Evolutionary conservation across 2,888 invertebrate species (phyloP), one percentile per base, ranked within the genome.

Genomic region (Eremobia ochroleuca): DNA sequence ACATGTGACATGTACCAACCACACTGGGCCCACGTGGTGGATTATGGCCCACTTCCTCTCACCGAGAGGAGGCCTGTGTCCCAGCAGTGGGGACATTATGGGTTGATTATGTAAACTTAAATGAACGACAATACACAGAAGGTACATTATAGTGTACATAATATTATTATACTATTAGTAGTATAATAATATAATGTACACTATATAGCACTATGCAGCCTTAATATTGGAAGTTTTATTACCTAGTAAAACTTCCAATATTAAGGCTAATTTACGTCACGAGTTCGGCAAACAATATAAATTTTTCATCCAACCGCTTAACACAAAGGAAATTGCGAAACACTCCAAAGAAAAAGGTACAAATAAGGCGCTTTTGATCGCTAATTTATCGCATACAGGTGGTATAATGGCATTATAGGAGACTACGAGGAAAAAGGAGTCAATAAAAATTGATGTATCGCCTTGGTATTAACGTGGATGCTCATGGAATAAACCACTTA

Each of bases 271-370:
- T 89, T 88, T 83, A 74, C 81, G 79, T 82, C 71, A 81, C 81
- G 75, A 80, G 79, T 75, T 85, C n/a, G 31, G 58, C 37, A 61
- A 86, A 88, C 79, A 88, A 87, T 83, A 85, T 81, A 77, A 85
- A 89, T 90, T 90, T 89, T 87, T 89, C 83, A 87, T 79, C 73
- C 79, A 68, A 86, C 77, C 86, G 85, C 83, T 86, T 85, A 64
- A 65, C 61, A 68, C 61, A 71, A 43, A 69, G 37, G 73, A 73
- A 82, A 83, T 79, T 86, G 69, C 69, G 49, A 81, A 82, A 86
- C 69, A 79, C 34, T 69, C 68, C 31, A 75, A 80, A 81, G 81
- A 78, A 82, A 85, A 81, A 49, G 59, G 73, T 79, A 78, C 61
- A 77, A 76, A 83, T 73, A 79, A 13, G 76, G 40, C 72, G 73